A percentile compares a stretch with the other conserved stretches of the same genome.
phyloP scores from a whole-genome alignment of 2,797 vertebrate species.

The Acipenser oxyrinchus region DNA sequence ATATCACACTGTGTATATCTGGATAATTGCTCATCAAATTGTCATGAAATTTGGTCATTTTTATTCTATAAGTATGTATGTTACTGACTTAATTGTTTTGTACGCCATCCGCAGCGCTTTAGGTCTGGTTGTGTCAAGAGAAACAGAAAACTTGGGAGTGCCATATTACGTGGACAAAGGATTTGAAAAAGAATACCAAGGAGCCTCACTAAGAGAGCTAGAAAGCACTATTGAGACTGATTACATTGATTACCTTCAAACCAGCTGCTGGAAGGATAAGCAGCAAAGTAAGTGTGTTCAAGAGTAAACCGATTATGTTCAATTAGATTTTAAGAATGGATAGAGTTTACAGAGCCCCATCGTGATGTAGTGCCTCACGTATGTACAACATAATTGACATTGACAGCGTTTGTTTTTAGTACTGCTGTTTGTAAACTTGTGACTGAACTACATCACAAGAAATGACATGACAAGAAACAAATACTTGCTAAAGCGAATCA shows the following conservation, averaged over 20 bases:
- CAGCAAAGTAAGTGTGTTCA: constrained; percentile 82
- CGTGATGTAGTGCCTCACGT: not conserved
- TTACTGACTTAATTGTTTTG: not conserved
- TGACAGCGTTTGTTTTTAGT: not conserved
- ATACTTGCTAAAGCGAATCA: not conserved
- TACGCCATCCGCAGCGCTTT: constrained; percentile 27
- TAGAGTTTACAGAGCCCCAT: not conserved
- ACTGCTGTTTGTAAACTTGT: not conserved
- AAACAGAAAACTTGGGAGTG: constrained; percentile 89
- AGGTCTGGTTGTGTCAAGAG: constrained; percentile 84
- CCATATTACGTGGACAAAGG: constrained; percentile 90
- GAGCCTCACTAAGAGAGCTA: constrained; percentile 73
- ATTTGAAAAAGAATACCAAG: constrained; percentile 85
- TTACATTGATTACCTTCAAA: constrained; percentile 90
- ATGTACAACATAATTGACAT: not conserved
- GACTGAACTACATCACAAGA: not conserved
- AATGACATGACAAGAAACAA: too few species aligned
- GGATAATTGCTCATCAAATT: too few species aligned
- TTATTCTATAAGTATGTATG: not conserved
- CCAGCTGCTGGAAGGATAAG: constrained; percentile 96
- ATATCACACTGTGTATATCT: too few species aligned
- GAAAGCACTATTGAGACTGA: constrained; percentile 90
- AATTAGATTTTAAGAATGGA: not conserved
- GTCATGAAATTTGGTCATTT: not conserved
- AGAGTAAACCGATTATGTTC: not conserved